These are phyloP conservation scores for Drosophila tristis DNA, from an alignment of 1,140 invertebrate species.

Conservation along the genomic window DNA sequence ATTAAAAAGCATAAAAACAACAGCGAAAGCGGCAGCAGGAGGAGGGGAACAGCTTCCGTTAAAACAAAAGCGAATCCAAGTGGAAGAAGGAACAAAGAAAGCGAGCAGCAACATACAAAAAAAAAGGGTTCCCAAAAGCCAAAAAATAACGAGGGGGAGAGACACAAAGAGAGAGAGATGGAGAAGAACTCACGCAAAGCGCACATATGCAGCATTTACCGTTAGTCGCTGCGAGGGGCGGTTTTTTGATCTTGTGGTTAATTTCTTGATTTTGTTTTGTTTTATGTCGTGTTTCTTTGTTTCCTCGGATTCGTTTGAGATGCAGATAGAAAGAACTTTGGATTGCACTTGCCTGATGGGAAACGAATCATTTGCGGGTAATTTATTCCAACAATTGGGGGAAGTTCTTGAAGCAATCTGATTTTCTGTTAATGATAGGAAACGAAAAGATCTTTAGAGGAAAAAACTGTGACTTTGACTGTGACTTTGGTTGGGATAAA, in stretches of 20 bases:
- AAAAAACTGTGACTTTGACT: no score
- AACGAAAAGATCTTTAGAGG: neutral
- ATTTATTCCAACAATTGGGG: conserved; percentile 31
- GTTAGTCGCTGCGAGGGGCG: conserved; percentile 59
- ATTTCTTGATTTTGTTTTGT: conserved; percentile 38
- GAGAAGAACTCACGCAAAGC: conserved; percentile 43
- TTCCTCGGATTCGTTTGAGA: conserved; percentile 35
- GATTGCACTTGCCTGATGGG: conserved; percentile 44
- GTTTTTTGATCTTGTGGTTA: conserved; percentile 48
- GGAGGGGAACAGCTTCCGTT: conserved; percentile 63
- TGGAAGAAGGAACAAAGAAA: conserved; percentile 45
- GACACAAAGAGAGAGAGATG: neutral
- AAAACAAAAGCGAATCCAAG: conserved; percentile 68
- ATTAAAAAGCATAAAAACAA: conserved; percentile 82
- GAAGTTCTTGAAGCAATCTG: neutral
- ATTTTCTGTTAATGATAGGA: neutral
- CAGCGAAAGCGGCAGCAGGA: conserved; percentile 45
- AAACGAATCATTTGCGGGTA: conserved; percentile 41
- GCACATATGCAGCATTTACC: conserved; percentile 77
- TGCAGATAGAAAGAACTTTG: conserved; percentile 25
- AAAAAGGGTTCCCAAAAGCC: conserved; percentile 60
- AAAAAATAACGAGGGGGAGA: neutral
- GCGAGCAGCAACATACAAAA: conserved; percentile 15
- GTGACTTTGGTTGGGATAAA: no score
- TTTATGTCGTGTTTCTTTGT: conserved; percentile 28